Conservation (phyloP, 2,113 vertebrate genomes). For the Poeciliopsis prolifica region DNA sequence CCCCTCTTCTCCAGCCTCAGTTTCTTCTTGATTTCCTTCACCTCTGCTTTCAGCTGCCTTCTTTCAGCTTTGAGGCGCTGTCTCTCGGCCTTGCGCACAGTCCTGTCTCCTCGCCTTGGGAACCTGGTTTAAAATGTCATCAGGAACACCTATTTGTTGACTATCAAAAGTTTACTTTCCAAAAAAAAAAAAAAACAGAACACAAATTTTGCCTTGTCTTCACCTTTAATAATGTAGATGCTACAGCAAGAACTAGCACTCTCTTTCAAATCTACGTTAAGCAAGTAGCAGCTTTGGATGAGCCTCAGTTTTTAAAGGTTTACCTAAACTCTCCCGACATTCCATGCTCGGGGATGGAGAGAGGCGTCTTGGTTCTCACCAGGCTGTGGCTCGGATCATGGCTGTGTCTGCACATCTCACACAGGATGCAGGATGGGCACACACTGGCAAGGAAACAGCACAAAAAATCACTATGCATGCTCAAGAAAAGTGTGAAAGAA, state of each 20-base stretch:
- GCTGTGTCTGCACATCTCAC: slow-evolving; percentile 87
- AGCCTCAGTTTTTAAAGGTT: slow-evolving; percentile 43
- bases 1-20: slow-evolving; percentile 94
- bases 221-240: slow-evolving; percentile 28
- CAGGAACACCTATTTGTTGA: slow-evolving; percentile 73
- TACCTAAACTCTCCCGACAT: slow-evolving; percentile 82
- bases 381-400: slow-evolving; percentile 90
- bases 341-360: slow-evolving; percentile 81
- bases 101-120: slow-evolving; percentile 93
- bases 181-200: slow-evolving; percentile 38
- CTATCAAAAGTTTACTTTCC: slow-evolving; percentile 61
- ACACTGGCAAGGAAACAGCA: slow-evolving; percentile 74
- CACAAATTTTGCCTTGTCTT: slow-evolving; percentile 21
- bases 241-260: slow-evolving; percentile 27
- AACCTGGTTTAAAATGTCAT: slow-evolving; percentile 82
- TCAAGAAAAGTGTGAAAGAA: neutral
- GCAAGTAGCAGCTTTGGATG: slow-evolving; percentile 17
- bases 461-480: neutral
- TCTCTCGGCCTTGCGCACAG: slow-evolving; percentile 94
- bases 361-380: slow-evolving; percentile 90
- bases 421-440: slow-evolving; percentile 91
- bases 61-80: slow-evolving; percentile 95
- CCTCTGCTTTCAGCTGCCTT: slow-evolving; percentile 94
- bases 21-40: slow-evolving; percentile 97
- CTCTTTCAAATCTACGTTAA: slow-evolving; percentile 18